These are phyloP conservation scores for Jacana jacana DNA, from an alignment of 2,113 vertebrate genomes.

Conservation along the genomic window DNA sequence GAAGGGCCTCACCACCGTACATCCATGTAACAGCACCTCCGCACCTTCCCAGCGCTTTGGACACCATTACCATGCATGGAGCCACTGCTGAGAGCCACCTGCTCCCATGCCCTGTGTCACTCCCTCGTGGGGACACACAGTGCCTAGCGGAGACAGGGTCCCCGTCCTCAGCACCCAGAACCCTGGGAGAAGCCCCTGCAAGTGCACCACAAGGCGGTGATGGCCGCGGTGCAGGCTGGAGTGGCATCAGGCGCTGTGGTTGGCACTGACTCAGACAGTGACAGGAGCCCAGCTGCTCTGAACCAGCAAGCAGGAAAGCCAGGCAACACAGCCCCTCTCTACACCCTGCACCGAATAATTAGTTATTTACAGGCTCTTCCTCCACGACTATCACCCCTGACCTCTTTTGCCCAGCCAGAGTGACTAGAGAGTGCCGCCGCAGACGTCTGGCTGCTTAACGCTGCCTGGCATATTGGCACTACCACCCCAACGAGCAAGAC, in stretches of 20 bases:
- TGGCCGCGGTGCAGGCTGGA: background rate
- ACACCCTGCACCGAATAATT: constrained; percentile 8
- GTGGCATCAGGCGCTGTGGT: background rate
- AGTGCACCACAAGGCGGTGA: background rate
- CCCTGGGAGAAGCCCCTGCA: accelerated
- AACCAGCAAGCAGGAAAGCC: background rate
- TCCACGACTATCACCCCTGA: constrained; percentile 13
- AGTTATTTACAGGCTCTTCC: constrained; percentile 42
- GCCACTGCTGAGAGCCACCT: background rate
- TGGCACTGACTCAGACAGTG: background rate
- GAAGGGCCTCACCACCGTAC: background rate
- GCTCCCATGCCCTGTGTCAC: accelerated
- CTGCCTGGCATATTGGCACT: background rate
- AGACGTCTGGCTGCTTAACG: constrained; percentile 19
- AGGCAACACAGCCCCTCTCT: background rate
- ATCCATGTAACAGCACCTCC: accelerated
- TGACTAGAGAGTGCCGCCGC: constrained; percentile 40
- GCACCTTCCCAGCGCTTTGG: accelerated
- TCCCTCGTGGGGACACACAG: background rate
- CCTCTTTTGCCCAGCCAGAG: constrained; percentile 16
- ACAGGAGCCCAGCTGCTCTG: background rate
- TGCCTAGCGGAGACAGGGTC: background rate
- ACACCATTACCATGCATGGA: accelerated
- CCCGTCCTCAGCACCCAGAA: background rate
- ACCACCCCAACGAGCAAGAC: background rate